Conservation (phyloP, 2,113 vertebrate species). For the Sciurus niger region DNA sequence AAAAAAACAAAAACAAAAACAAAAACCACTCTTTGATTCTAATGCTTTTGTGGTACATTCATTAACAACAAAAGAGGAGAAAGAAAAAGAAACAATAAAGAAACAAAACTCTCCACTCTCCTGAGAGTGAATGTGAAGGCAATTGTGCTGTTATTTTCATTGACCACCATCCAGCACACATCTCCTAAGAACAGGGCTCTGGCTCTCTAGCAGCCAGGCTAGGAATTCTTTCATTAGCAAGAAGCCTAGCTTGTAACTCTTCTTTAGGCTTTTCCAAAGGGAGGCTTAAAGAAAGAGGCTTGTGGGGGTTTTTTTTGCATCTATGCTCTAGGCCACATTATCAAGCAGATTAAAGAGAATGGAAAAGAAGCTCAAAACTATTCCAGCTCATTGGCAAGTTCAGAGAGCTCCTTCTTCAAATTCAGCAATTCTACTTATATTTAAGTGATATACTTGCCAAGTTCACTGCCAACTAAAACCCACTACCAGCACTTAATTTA, state of each 20-base stretch:
- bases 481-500: background rate
- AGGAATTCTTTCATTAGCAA: background rate
- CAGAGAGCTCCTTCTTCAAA: slow-evolving; percentile 25
- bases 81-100: background rate
- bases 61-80: background rate
- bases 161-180: rapidly evolving
- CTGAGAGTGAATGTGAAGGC: background rate
- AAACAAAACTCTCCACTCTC: background rate
- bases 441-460: background rate
- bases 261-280: background rate
- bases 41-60: background rate
- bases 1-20: background rate
- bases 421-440: background rate
- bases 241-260: background rate
- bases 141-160: background rate
- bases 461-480: background rate
- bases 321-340: background rate
- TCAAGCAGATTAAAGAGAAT: slow-evolving; percentile 18
- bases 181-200: background rate
- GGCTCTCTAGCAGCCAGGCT: background rate
- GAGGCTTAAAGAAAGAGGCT: background rate
- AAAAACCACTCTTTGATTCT: background rate
- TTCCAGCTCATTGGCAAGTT: background rate
- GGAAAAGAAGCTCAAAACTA: background rate
- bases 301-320: background rate